phyloP scores from a whole-genome alignment of 2,113 vertebrate species.

The Coracopsis vasa region DNA sequence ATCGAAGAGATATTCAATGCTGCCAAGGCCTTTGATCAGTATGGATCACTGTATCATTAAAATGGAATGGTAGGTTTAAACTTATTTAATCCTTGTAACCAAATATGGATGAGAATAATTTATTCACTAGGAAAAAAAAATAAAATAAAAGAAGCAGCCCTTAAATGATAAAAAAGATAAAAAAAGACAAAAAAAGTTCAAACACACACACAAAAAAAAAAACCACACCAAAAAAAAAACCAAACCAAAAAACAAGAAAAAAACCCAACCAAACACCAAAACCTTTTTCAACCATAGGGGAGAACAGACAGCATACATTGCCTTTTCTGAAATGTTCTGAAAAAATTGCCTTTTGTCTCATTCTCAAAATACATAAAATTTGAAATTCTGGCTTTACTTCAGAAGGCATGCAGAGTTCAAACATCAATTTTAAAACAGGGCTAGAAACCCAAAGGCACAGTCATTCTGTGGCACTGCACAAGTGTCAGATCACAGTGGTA shows the following conservation, averaged over 20 bases:
- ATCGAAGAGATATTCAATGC: not conserved
- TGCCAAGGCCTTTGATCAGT: not conserved
- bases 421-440: not conserved
- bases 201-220: not conserved
- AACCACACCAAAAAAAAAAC: not conserved
- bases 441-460: not conserved
- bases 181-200: not conserved
- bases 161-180: not conserved
- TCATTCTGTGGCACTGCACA: not conserved
- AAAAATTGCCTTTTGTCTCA: too few species aligned
- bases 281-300: accelerated
- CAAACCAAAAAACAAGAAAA: not conserved
- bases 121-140: not conserved
- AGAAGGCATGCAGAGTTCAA: not conserved
- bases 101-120: not conserved
- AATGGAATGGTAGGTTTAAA: not conserved
- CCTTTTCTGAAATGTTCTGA: not conserved
- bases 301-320: not conserved
- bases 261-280: not conserved
- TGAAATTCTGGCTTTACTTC: not conserved
- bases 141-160: not conserved
- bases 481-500: not conserved
- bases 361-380: not conserved
- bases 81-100: not conserved
- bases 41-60: not conserved